Conservation (phyloP, 2,113 vertebrate species). For the Percina caprodes region DNA sequence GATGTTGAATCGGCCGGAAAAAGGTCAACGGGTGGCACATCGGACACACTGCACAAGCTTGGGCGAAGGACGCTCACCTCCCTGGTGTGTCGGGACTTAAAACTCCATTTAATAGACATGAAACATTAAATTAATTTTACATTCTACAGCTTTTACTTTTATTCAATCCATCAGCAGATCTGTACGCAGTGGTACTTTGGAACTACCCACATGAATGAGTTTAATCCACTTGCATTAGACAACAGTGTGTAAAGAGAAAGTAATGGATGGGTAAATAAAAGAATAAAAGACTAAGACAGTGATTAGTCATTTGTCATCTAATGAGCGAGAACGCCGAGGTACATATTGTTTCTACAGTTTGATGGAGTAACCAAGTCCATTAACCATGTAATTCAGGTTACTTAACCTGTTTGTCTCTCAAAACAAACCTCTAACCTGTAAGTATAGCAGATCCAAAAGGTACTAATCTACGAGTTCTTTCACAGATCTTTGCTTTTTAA, state of each 20-base stretch:
- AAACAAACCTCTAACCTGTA: neutral
- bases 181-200: neutral
- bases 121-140: conserved; percentile 26
- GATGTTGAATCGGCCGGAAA: too few species aligned
- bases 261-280: neutral
- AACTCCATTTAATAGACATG: conserved; percentile 14
- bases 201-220: neutral
- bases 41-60: too few species aligned
- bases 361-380: neutral
- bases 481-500: neutral
- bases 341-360: conserved; percentile 20
- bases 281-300: neutral
- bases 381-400: neutral
- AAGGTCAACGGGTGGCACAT: too few species aligned
- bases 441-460: neutral
- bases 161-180: neutral
- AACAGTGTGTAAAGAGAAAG: neutral
- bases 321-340: neutral
- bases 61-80: too few species aligned
- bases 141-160: conserved; percentile 19
- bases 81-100: neutral
- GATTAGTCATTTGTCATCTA: conserved; percentile 7
- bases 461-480: neutral
- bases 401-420: neutral
- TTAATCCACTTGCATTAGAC: conserved; percentile 11